These are phyloP conservation scores for Himalopsyche kuldschensis DNA, from an alignment of 2,888 invertebrate genomes.

Conservation along the genomic window DNA sequence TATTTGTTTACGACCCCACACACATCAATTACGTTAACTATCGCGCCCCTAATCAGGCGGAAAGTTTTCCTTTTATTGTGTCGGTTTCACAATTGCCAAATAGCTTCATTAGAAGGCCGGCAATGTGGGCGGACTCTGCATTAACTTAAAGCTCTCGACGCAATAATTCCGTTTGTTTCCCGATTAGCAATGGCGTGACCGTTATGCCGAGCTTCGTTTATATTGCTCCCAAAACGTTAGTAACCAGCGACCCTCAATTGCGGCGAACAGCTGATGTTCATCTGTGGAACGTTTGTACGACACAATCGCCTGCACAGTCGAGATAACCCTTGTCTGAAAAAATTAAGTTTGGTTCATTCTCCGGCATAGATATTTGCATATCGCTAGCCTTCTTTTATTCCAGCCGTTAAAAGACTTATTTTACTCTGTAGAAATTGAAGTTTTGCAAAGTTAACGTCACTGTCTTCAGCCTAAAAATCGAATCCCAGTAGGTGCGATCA, in stretches of 20 bases:
- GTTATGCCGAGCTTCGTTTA: background rate
- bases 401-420: too few species aligned
- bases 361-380: too few species aligned
- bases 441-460: too few species aligned
- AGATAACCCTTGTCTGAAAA: too few species aligned
- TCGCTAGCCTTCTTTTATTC: too few species aligned
- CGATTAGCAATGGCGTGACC: conserved; percentile 18
- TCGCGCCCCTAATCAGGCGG: background rate
- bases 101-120: conserved; percentile 7
- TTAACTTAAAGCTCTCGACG: background rate
- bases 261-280: background rate
- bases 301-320: too few species aligned
- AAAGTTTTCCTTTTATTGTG: background rate
- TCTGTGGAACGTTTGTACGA: too few species aligned
- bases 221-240: background rate
- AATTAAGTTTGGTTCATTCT: too few species aligned
- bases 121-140: background rate
- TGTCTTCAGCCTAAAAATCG: too few species aligned
- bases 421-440: too few species aligned
- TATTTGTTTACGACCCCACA: background rate
- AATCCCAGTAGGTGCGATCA: too few species aligned
- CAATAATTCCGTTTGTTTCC: background rate
- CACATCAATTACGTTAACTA: background rate
- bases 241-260: background rate
- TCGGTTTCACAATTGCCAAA: conserved; percentile 4